These are phyloP conservation scores for Drosophila hamatofila DNA, from an alignment of 2,888 invertebrate species.

Conservation along the genomic window DNA sequence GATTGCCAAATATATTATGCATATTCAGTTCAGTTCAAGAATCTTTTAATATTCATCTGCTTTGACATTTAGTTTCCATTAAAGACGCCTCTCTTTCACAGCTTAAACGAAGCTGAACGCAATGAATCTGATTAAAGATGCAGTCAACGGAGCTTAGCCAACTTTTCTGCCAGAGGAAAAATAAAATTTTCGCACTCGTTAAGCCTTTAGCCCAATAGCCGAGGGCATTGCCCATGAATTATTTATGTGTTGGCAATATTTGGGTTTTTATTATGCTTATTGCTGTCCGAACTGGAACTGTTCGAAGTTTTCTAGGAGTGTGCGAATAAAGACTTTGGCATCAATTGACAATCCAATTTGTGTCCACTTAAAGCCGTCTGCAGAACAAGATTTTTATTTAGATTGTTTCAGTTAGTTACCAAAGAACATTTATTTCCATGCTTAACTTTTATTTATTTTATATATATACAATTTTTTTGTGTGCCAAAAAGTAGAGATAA, in stretches of 20 bases:
- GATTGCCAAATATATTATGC: too few relatives aligned
- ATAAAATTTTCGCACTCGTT: slow-evolving; percentile 5
- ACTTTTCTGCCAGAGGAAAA: slow-evolving; percentile 2
- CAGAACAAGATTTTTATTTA: slow-evolving; percentile 21
- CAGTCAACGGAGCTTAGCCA: not conserved
- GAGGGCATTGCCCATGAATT: slow-evolving; percentile 1
- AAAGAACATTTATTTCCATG: slow-evolving; percentile 11
- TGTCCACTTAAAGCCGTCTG: slow-evolving; percentile 13
- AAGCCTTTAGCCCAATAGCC: not conserved
- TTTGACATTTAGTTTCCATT: not conserved
- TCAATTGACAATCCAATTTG: slow-evolving; percentile 22
- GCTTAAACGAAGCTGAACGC: not conserved
- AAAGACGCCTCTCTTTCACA: not conserved
- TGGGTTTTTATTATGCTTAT: not conserved
- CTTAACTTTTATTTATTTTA: slow-evolving; percentile 10
- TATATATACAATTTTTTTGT: slow-evolving; percentile 5
- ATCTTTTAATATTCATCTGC: not conserved
- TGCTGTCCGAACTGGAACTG: not conserved
- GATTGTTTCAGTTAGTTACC: slow-evolving; percentile 12
- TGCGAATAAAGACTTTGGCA: slow-evolving; percentile 1
- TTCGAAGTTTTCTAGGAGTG: not conserved
- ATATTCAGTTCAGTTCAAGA: not conserved
- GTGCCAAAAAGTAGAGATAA: slow-evolving; percentile 17
- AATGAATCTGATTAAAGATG: slow-evolving; percentile 3
- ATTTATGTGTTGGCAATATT: slow-evolving; percentile 9